phyloP scores from a whole-genome alignment of 2,797 vertebrate genomes.

The Leuciscus waleckii region DNA sequence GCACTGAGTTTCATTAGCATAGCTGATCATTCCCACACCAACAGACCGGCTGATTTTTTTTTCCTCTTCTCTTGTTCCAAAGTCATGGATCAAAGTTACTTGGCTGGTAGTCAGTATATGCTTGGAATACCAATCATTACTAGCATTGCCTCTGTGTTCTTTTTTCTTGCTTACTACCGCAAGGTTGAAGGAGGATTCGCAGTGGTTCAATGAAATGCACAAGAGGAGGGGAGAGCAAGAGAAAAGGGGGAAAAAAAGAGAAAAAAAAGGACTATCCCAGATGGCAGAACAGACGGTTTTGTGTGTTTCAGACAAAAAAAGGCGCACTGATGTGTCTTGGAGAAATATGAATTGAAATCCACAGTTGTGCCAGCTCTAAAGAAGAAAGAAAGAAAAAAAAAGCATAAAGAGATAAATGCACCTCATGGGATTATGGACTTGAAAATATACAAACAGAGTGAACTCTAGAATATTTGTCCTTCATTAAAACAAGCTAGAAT shows the following conservation, averaged over 20 bases:
- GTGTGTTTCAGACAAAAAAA: constrained; percentile 74
- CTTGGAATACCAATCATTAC: constrained; percentile 46
- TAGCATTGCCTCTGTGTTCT: constrained; percentile 33
- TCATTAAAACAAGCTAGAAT: background rate
- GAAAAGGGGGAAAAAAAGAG: constrained; percentile 23
- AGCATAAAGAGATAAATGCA: background rate
- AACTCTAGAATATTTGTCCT: background rate
- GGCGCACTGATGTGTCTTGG: constrained; percentile 72
- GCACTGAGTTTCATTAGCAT: constrained; percentile 43
- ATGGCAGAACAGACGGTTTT: constrained; percentile 78
- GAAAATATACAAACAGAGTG: constrained; percentile 47
- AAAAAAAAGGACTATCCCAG: constrained; percentile 71
- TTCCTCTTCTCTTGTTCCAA: constrained; percentile 47
- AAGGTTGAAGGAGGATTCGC: constrained; percentile 47
- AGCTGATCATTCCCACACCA: constrained; percentile 47
- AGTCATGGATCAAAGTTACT: constrained; percentile 65
- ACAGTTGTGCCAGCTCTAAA: constrained; percentile 37
- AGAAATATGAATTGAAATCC: constrained; percentile 64
- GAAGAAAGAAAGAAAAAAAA: background rate
- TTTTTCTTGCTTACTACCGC: constrained; percentile 33
- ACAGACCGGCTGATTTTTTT: constrained; percentile 31
- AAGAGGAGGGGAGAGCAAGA: constrained; percentile 45
- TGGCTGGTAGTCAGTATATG: constrained; percentile 31
- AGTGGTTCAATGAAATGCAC: constrained; percentile 44
- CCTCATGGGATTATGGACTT: constrained; percentile 46